Percentiles rank a stretch among this genome's conserved stretches.
These are phyloP conservation scores for Nematostella vectensis DNA, from an alignment of 92 coral and sea anemone species.

Conservation along the genomic window DNA sequence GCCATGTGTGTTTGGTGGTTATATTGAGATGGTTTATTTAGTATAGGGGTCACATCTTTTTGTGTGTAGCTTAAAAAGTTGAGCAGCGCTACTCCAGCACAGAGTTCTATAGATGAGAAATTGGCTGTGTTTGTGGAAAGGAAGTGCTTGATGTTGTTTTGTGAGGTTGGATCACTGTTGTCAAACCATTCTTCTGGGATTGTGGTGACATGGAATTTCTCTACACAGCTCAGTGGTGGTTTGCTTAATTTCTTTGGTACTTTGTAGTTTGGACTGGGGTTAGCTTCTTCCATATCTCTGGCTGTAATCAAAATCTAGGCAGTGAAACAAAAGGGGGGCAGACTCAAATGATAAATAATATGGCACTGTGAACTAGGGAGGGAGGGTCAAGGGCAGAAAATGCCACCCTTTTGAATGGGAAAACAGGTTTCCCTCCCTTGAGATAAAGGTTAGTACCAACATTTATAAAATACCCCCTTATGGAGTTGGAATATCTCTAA, in stretches of 20 bases:
- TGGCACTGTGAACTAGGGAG: no score
- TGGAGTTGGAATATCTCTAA: no score
- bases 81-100: slow-evolving; percentile 56
- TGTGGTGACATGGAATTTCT: slow-evolving; percentile 56
- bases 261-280: slow-evolving; percentile 41
- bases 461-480: no score
- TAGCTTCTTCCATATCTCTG: slow-evolving; percentile 45
- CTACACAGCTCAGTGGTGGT: slow-evolving; percentile 40
- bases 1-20: slow-evolving; percentile 79
- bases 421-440: no score
- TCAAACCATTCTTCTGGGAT: slow-evolving; percentile 67
- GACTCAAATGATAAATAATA: no score
- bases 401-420: no score
- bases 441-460: no score
- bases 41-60: slow-evolving; percentile 55
- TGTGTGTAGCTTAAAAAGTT: slow-evolving; percentile 71
- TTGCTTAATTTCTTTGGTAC: slow-evolving; percentile 33
- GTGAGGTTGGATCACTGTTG: slow-evolving; percentile 11
- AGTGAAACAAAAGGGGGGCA: background rate
- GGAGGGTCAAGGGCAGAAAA: no score
- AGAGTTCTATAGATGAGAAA: slow-evolving; percentile 58
- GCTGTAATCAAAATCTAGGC: slow-evolving; percentile 54
- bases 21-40: slow-evolving; percentile 52
- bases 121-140: slow-evolving; percentile 26
- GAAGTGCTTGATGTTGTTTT: slow-evolving; percentile 1